phyloP scores from a whole-genome alignment of 2,888 invertebrate genomes.

The Thereva unica region DNA sequence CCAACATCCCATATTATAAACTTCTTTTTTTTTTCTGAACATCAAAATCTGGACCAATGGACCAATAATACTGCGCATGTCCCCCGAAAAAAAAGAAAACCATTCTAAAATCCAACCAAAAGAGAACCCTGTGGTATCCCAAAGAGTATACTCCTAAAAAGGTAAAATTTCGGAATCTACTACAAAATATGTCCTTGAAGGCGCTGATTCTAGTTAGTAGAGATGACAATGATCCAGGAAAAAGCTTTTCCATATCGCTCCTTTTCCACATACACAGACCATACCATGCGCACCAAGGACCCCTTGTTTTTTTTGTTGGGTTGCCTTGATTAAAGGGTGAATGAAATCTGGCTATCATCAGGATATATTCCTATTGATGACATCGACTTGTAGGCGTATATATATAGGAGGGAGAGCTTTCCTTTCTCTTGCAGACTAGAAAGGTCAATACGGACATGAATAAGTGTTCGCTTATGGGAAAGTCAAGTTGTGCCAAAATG shows the following conservation, averaged over 20 bases:
- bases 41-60: constrained; percentile 11
- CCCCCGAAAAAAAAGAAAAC: background rate
- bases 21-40: constrained; percentile 3
- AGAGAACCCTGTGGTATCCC: background rate
- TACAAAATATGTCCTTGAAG: constrained; percentile 34
- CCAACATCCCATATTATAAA: constrained; percentile 1
- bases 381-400: constrained; percentile 9
- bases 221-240: constrained; percentile 3
- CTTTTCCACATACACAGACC: background rate
- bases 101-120: no score
- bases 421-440: no score
- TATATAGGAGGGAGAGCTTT: no score
- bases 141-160: background rate
- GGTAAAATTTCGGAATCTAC: constrained; percentile 11
- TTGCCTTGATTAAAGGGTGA: constrained; percentile 15
- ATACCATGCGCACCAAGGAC: constrained; percentile 12
- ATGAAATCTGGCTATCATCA: constrained; percentile 19
- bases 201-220: constrained; percentile 3
- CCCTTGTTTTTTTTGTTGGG: no score
- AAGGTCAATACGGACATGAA: no score
- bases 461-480: no score
- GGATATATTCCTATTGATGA: constrained; percentile 19
- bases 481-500: no score
- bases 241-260: constrained; percentile 2
- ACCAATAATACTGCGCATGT: constrained; percentile 6